These are phyloP conservation scores for Spermophilus dauricus DNA, from an alignment of 2,113 vertebrate genomes.

Conservation along the genomic window DNA sequence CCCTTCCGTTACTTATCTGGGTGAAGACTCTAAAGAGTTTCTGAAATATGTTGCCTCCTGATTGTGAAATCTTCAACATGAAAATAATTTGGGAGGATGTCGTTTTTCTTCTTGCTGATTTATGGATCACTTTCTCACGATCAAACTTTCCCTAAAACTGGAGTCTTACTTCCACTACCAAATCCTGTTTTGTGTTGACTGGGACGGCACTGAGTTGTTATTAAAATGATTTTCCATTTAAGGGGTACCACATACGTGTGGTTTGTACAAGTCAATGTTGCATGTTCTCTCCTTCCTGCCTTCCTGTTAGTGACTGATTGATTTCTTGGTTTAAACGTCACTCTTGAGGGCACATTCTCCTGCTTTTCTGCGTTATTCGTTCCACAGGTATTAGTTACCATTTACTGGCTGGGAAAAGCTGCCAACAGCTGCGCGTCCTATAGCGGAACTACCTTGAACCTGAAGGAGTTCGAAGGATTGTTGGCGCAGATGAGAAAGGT, in stretches of 20 bases:
- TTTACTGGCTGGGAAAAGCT: constrained; percentile 98
- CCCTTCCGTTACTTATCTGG: not conserved
- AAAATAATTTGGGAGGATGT: constrained; percentile 24
- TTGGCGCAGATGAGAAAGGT: constrained; percentile 99
- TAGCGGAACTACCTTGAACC: constrained; percentile 95
- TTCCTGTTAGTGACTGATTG: not conserved
- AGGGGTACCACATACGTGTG: constrained; percentile 14
- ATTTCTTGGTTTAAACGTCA: not conserved
- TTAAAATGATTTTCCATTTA: constrained; percentile 70
- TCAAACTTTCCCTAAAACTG: constrained; percentile 5
- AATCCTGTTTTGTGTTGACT: constrained; percentile 49
- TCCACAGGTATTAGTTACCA: constrained; percentile 96
- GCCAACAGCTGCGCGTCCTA: constrained; percentile 95
- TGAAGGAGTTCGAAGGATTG: constrained; percentile 97
- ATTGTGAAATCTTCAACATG: constrained; percentile 53
- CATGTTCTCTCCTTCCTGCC: constrained; percentile 5
- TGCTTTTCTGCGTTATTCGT: not conserved
- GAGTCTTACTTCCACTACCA: constrained; percentile 54
- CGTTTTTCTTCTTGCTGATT: not conserved
- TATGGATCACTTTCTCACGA: constrained; percentile 34
- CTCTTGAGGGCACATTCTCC: constrained; percentile 19
- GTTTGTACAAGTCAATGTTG: constrained; percentile 38
- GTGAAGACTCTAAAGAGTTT: not conserved
- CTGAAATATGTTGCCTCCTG: constrained; percentile 8
- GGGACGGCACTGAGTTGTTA: constrained; percentile 38